A percentile compares a stretch with the other conserved stretches of the same genome.
phyloP scores from a whole-genome alignment of 2,113 vertebrate genomes.

The Carassius carassius region DNA sequence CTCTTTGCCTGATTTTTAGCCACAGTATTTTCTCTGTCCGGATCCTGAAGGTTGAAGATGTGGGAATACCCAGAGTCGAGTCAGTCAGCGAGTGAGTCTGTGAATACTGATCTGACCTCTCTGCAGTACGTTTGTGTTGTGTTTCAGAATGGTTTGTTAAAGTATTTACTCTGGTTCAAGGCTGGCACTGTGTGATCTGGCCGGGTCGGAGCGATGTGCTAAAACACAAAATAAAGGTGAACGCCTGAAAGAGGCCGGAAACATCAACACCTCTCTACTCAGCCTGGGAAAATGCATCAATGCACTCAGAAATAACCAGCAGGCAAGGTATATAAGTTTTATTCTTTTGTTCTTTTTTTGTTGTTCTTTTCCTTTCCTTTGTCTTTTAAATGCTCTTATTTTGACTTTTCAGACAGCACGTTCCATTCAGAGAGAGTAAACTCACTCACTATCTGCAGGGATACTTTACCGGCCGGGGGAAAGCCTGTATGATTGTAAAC shows the following conservation, averaged over 20 bases:
- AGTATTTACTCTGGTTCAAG: slow-evolving; percentile 53
- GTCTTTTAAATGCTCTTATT: neutral
- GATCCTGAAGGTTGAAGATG: slow-evolving; percentile 83
- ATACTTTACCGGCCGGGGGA: slow-evolving; percentile 84
- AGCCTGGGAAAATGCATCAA: slow-evolving; percentile 92
- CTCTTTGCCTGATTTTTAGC: slow-evolving; percentile 65
- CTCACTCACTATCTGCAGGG: slow-evolving; percentile 86
- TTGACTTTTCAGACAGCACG: slow-evolving; percentile 60
- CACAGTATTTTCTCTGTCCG: slow-evolving; percentile 94
- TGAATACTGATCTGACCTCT: neutral
- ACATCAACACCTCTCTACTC: slow-evolving; percentile 92
- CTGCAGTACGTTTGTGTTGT: neutral
- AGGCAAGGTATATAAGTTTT: slow-evolving; percentile 79
- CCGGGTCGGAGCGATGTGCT: slow-evolving; percentile 91
- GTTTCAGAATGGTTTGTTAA: neutral
- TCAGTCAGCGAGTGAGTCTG: slow-evolving; percentile 91
- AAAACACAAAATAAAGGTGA: slow-evolving; percentile 91
- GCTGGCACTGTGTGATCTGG: slow-evolving; percentile 91
- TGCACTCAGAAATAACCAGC: slow-evolving; percentile 85
- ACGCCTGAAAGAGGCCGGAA: slow-evolving; percentile 91
- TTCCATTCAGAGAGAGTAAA: slow-evolving; percentile 89
- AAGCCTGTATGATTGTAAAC: slow-evolving; percentile 89
- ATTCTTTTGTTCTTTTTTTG: fast-evolving
- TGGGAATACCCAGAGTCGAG: slow-evolving; percentile 72
- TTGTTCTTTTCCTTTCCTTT: neutral